Base-by-base conservation (phyloP, 1,140 invertebrate species). In the Rhagoletis pomonella region DNA sequence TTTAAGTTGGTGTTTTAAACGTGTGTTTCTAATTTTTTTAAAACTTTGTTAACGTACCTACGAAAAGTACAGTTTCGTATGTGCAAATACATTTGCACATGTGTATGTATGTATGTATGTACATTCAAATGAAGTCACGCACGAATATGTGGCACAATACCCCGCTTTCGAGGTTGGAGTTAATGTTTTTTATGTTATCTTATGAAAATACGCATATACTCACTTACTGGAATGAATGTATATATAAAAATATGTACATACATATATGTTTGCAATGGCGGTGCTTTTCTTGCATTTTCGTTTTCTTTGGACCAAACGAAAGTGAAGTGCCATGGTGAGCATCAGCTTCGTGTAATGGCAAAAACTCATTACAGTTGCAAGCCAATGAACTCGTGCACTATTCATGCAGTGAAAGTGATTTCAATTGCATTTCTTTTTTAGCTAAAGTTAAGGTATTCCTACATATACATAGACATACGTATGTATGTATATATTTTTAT, bases 241-340 rank as follows among this genome's bases (percentile, higher is more conserved):
- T 29, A 29, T 29, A 29, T 29, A 29, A 29, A 29, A 29, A 29
- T 29, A 29, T 29, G 29, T 29, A 29, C 29, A 29, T 29, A 29
- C 29, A 29, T 29, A 62, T 39, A 29, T 39, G 29, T 67, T 14
- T 29, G 29, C 64, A 39, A 29, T 29, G 10, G 5, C 39, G 64
- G 65, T 42, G 6, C 14, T 67, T 67, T 14, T 67, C 39, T 67
- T 65, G 81, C 81, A 85, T 58, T 85, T 85, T 62, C 50, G 5
- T 85, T 85, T 85, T 60, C 55, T 85, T 86, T 60, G 19, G 85
- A 62, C 58, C 19, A 86, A 86, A 86, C 19, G 73, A 81, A 81
- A 81, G 73, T 81, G 73, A 81, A 81, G 73, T 47, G 47, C 47
- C 44, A 29, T 81, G n/a, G 50, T 55, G 50, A n/a, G 73, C 47